A percentile compares a stretch with the other conserved stretches of the same genome.
Evolutionary conservation across 2,888 invertebrate genomes (phyloP).

Genomic region (Unio delphinus): DNA sequence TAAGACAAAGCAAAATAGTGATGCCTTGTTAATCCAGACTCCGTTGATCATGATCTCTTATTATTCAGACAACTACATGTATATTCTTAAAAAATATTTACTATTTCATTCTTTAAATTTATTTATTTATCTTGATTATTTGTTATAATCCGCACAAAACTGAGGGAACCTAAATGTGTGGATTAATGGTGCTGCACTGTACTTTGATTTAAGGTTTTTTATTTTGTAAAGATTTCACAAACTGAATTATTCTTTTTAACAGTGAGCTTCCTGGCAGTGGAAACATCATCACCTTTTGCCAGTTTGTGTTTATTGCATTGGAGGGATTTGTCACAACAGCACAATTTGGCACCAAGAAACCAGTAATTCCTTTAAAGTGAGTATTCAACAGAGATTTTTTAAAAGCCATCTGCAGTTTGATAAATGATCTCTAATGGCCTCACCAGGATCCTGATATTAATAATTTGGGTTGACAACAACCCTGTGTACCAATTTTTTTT

Average conservation of each 20-base stretch:
- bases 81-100: too few relatives aligned
- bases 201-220: neutral
- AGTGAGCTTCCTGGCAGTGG: slow-evolving; percentile 83
- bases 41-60: too few relatives aligned
- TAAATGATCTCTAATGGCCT: too few relatives aligned
- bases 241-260: neutral
- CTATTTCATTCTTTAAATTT: neutral
- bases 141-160: neutral
- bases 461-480: too few relatives aligned
- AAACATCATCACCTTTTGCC: slow-evolving; percentile 94
- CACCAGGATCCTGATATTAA: too few relatives aligned
- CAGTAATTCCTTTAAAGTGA: slow-evolving; percentile 78
- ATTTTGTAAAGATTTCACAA: neutral
- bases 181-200: neutral
- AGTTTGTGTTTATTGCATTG: slow-evolving; percentile 91
- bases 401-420: too few relatives aligned
- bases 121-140: neutral
- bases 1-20: too few relatives aligned
- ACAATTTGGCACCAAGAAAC: slow-evolving; percentile 86
- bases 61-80: too few relatives aligned
- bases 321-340: slow-evolving; percentile 87
- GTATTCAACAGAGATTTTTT: slow-evolving; percentile 17
- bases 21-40: too few relatives aligned
- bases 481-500: too few relatives aligned
- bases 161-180: neutral